A percentile compares a stretch with the other conserved stretches of the same genome.
Conservation (phyloP, 1,140 invertebrate genomes). For the Heliconius hermathena region DNA sequence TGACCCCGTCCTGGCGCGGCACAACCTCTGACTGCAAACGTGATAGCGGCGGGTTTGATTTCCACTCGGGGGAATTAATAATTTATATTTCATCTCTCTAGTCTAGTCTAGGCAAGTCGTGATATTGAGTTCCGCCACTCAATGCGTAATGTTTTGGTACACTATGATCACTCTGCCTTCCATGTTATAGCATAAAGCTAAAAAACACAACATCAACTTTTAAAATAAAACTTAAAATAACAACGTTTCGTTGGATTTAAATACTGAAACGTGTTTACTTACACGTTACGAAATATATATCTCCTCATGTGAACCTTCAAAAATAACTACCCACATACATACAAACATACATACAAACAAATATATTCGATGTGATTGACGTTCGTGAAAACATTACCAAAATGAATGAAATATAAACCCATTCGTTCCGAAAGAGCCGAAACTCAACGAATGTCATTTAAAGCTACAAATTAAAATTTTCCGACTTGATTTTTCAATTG, state of each 20-base stretch:
- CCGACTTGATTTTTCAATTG: constrained; percentile 4
- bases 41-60: too few relatives aligned
- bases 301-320: neutral
- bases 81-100: neutral
- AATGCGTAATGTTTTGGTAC: too few relatives aligned
- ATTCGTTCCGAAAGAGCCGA: neutral
- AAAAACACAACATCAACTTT: neutral
- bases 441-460: constrained; percentile 5
- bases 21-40: too few relatives aligned
- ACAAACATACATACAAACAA: neutral
- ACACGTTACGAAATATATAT: neutral
- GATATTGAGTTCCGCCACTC: too few relatives aligned
- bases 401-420: constrained; percentile 7
- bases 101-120: too few relatives aligned
- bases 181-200: neutral
- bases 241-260: neutral
- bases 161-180: neutral
- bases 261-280: constrained; percentile 7
- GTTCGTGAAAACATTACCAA: constrained; percentile 6
- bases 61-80: too few relatives aligned
- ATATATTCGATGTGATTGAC: constrained; percentile 1
- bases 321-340: neutral
- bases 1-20: too few relatives aligned
- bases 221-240: neutral
- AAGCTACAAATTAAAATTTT: constrained; percentile 7